Base-by-base conservation (phyloP, 2,113 vertebrate species). In the Ciconia stormi region DNA sequence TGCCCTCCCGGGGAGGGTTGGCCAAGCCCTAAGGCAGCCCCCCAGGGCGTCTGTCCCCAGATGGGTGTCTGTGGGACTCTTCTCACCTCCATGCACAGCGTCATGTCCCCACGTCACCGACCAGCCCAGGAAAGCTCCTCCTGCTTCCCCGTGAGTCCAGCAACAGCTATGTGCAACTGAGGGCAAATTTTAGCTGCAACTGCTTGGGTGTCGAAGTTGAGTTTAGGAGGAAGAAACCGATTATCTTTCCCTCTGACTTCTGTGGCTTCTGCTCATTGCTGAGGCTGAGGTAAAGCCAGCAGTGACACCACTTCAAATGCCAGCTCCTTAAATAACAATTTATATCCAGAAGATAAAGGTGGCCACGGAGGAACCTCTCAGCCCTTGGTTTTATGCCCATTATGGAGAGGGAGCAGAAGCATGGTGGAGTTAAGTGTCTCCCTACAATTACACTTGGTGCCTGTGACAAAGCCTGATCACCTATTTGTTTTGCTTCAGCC, bases 31-130 rank as follows among this genome's bases (percentile, higher is more conserved):
- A 25, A 61, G 22, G 59, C 19, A 50, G 23, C 27, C 7, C 53
- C 53, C 36, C 1, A 2, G 21, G 22, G 2, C 2, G 2, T 14
- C 38, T 67, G 20, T 70, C 18, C 27, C n/a, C 21, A 26, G 10
- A 3, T 34, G 11, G 25, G 18, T 16, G 3, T 76, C 74, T 74
- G 17, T 74, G 50, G 46, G 46, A 47, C 70, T 84, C 6, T 13
- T 63, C 13, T 85, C 17, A 16, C 27, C 27, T 66, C 32, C 1
- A 3, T 55, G 56, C 11, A 50, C 40, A 66, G 7, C 17, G 17
- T 29, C 38, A 10, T 11, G 27, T 44, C 72, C 30, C 27, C 61
- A 25, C 9, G 6, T 58, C 27, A 82, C 32, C 1, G 17, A 5
- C 34, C 21, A 49, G 29, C 38, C 42, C 47, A 13, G 61, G 27